Conservation (phyloP, 1,140 invertebrate genomes). For the Pomacea maculata region DNA sequence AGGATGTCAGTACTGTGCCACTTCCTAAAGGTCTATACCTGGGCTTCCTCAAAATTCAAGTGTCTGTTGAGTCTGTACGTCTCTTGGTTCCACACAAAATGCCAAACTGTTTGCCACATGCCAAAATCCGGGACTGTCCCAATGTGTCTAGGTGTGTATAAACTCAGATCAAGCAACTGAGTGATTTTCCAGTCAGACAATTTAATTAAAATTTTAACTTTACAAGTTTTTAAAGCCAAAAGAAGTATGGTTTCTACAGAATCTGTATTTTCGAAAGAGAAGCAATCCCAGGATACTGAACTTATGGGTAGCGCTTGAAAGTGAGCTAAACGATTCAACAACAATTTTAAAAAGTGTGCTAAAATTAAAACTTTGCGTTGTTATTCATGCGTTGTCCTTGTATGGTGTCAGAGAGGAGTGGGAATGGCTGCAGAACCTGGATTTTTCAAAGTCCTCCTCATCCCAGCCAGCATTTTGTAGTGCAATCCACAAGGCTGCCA, state of each 20-base stretch:
- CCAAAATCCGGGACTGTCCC: slow-evolving; percentile 91
- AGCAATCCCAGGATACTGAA: too few relatives aligned
- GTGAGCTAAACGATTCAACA: not conserved
- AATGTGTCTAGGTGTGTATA: slow-evolving; percentile 88
- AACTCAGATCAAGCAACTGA: too few relatives aligned
- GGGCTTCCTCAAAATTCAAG: slow-evolving; percentile 94
- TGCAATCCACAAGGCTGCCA: slow-evolving; percentile 51
- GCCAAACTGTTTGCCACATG: slow-evolving; percentile 92
- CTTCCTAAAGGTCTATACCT: slow-evolving; percentile 88
- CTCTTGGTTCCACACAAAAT: slow-evolving; percentile 90
- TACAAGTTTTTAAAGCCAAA: too few relatives aligned
- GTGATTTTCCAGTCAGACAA: slow-evolving; percentile 64
- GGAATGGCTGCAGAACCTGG: slow-evolving; percentile 72
- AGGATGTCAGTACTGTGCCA: slow-evolving; percentile 85
- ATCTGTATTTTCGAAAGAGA: too few relatives aligned
- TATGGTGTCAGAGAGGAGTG: slow-evolving; percentile 83
- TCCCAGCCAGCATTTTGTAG: slow-evolving; percentile 57
- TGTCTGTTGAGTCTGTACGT: slow-evolving; percentile 91
- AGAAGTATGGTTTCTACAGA: too few relatives aligned
- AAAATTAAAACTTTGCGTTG: not conserved
- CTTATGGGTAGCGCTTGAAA: too few relatives aligned
- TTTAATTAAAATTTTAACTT: slow-evolving; percentile 86
- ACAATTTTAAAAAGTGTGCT: not conserved
- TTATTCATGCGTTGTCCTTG: not conserved
- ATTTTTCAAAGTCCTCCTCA: slow-evolving; percentile 33